Conservation (phyloP, 2,113 vertebrate genomes). For the Pseudopipra pipra region DNA sequence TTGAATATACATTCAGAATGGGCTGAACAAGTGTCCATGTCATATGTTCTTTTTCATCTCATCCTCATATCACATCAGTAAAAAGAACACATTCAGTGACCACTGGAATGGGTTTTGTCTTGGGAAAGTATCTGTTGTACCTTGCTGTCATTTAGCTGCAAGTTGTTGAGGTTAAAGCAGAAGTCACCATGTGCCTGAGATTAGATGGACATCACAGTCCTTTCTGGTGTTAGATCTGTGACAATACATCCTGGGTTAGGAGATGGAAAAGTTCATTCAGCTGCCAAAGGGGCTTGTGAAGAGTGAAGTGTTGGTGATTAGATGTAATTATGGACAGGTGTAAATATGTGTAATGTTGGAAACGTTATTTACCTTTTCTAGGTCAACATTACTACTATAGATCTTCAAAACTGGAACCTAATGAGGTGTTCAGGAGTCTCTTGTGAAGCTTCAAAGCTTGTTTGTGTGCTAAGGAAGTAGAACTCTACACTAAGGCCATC, state of each 20-base stretch:
- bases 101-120: neutral
- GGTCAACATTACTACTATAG: neutral
- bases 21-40: neutral
- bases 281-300: neutral
- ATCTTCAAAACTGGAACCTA: neutral
- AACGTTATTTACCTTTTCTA: neutral
- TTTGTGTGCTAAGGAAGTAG: neutral
- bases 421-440: neutral
- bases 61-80: neutral
- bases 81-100: neutral
- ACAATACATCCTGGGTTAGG: neutral
- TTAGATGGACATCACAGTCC: neutral
- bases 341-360: neutral
- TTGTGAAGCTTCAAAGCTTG: neutral
- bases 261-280: neutral
- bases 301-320: neutral
- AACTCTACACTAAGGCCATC: neutral
- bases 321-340: neutral
- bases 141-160: neutral
- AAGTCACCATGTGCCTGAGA: neutral
- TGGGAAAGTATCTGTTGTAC: neutral
- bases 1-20: neutral
- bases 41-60: neutral
- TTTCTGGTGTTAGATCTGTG: neutral
- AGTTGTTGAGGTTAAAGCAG: neutral